phyloP scores from a whole-genome alignment of 2,113 vertebrate species.

The Xenopus laevis region DNA sequence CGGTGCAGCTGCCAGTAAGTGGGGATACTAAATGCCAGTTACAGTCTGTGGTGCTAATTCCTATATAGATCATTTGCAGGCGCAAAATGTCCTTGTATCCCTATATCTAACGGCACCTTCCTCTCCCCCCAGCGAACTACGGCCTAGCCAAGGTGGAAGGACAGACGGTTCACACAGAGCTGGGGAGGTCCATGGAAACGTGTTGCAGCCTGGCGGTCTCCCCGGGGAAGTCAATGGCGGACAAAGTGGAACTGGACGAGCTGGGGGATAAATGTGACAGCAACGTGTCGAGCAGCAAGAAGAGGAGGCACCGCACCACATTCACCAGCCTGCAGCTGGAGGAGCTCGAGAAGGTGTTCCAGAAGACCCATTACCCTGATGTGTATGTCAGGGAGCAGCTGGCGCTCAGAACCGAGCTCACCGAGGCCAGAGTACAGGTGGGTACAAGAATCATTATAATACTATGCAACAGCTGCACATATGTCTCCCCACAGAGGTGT shows the following conservation, averaged over 20 bases:
- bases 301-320: slow-evolving; percentile 91
- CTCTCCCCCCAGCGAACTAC: slow-evolving; percentile 69
- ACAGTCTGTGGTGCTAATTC: no score
- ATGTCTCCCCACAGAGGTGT: no score
- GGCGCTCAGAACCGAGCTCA: slow-evolving; percentile 93
- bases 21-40: no score
- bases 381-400: slow-evolving; percentile 98
- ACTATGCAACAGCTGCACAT: no score
- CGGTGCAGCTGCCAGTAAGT: no score
- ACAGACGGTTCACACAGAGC: slow-evolving; percentile 73
- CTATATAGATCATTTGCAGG: no score
- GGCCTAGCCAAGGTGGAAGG: slow-evolving; percentile 81
- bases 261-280: slow-evolving; percentile 91
- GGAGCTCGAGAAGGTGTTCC: slow-evolving; percentile 96
- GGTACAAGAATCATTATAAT: slow-evolving; percentile 8
- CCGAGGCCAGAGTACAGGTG: slow-evolving; percentile 97
- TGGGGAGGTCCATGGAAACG: slow-evolving; percentile 78
- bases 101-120: slow-evolving; percentile 39
- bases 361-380: slow-evolving; percentile 98
- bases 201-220: slow-evolving; percentile 82
- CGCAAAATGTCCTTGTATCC: background rate
- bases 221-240: slow-evolving; percentile 74
- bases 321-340: slow-evolving; percentile 96
- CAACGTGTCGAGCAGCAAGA: slow-evolving; percentile 97
- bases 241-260: slow-evolving; percentile 85